A percentile compares a stretch with the other conserved stretches of the same genome.
These are phyloP conservation scores for Barbus barbus DNA, from an alignment of 2,113 vertebrate species.

Conservation along the genomic window DNA sequence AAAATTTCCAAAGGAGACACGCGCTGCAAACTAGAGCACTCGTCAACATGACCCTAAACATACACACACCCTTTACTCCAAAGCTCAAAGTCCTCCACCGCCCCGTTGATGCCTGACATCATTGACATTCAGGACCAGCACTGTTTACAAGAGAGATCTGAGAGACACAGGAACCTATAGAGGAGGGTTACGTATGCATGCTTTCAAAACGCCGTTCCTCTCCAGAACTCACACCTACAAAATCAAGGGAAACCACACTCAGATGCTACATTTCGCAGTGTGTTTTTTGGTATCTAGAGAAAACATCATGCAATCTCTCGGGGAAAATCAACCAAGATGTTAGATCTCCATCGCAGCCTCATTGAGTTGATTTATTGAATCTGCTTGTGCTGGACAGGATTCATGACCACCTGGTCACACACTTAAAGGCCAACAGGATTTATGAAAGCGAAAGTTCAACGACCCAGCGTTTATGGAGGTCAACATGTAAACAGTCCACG, in stretches of 20 bases:
- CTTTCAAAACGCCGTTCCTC: not conserved
- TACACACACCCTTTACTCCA: not conserved
- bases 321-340: not conserved
- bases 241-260: constrained; percentile 2
- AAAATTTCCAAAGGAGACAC: constrained; percentile 9
- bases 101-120: constrained; percentile 24
- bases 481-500: not conserved
- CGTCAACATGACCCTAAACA: constrained; percentile 9
- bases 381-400: not conserved
- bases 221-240: not conserved
- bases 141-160: constrained; percentile 46
- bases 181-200: not conserved
- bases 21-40: not conserved
- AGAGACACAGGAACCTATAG: not conserved
- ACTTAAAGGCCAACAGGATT: constrained; percentile 36
- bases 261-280: constrained; percentile 33
- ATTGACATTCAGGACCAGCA: constrained; percentile 43
- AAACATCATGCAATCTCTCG: not conserved
- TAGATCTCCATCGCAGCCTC: not conserved
- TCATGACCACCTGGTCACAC: not conserved
- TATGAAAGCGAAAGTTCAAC: constrained; percentile 34
- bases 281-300: not conserved
- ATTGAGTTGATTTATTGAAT: constrained; percentile 30
- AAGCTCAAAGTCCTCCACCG: not conserved
- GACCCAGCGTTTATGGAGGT: constrained; percentile 3